A percentile compares a stretch with the other conserved stretches of the same genome.
Conservation (phyloP, 2,888 invertebrate genomes). For the Rhagium mordax region DNA sequence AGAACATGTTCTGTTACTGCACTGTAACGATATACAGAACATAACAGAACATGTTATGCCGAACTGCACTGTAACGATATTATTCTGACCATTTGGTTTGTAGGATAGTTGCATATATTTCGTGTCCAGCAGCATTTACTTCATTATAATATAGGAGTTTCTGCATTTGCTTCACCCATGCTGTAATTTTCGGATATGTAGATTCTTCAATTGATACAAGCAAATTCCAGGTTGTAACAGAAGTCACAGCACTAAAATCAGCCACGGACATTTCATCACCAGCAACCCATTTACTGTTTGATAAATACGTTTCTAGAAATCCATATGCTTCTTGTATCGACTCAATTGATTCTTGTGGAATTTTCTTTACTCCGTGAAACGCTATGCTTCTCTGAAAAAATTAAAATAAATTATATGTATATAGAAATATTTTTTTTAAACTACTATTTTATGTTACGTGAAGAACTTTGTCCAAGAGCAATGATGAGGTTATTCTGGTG, state of each 20-base stretch:
- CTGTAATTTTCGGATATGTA: constrained; percentile 63
- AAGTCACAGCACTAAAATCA: constrained; percentile 49
- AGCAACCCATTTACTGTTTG: constrained; percentile 53
- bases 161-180: constrained; percentile 51
- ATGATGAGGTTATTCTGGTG: no score
- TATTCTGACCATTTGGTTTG: background rate
- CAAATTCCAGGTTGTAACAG: constrained; percentile 33
- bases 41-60: no score
- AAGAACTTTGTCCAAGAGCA: no score
- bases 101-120: background rate
- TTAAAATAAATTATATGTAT: no score
- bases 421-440: no score
- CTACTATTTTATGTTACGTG: no score
- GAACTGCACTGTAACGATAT: background rate
- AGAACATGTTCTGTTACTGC: no score
- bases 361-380: constrained; percentile 61
- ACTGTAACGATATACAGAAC: no score
- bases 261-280: constrained; percentile 52
- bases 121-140: background rate
- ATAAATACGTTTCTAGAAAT: constrained; percentile 67
- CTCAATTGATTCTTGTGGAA: constrained; percentile 64
- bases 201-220: constrained; percentile 66
- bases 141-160: constrained; percentile 51
- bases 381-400: background rate
- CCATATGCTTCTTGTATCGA: constrained; percentile 51